Conservation (phyloP, 2,113 vertebrate genomes). For the Pterocles burchelli region DNA sequence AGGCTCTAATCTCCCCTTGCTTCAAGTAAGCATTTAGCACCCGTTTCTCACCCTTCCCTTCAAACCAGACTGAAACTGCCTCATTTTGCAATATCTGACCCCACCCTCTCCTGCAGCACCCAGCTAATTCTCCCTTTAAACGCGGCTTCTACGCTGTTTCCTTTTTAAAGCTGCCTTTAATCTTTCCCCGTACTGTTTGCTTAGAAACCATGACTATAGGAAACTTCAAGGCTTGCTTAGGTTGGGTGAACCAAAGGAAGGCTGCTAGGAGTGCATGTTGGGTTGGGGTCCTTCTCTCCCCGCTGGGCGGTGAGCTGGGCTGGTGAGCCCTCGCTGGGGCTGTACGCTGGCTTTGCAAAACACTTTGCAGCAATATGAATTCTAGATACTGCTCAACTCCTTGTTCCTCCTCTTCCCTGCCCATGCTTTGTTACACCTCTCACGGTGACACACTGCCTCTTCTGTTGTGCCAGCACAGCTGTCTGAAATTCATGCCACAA, state of each 20-base stretch:
- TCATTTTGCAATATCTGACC: not conserved
- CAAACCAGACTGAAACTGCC: not conserved
- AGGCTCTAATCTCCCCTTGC: not conserved
- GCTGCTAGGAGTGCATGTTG: not conserved
- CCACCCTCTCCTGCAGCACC: conserved; percentile 44
- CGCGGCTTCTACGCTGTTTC: not conserved
- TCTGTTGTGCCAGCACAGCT: conserved; percentile 6
- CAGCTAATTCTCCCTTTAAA: conserved; percentile 12
- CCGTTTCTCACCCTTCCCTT: conserved; percentile 31
- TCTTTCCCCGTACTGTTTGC: not conserved
- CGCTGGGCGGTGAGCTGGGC: accelerated
- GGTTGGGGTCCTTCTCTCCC: not conserved
- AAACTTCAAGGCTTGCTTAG: not conserved
- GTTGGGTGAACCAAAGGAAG: not conserved
- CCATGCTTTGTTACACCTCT: not conserved
- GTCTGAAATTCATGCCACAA: not conserved
- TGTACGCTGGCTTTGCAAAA: not conserved
- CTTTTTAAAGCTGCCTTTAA: not conserved
- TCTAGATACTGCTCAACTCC: not conserved
- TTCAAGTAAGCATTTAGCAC: not conserved
- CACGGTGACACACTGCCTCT: not conserved
- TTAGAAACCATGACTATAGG: not conserved
- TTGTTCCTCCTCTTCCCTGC: not conserved
- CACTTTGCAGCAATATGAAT: not conserved
- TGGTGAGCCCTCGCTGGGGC: not conserved